phyloP scores from a whole-genome alignment of 92 coral and sea anemone species.

The Actinostola sp. region DNA sequence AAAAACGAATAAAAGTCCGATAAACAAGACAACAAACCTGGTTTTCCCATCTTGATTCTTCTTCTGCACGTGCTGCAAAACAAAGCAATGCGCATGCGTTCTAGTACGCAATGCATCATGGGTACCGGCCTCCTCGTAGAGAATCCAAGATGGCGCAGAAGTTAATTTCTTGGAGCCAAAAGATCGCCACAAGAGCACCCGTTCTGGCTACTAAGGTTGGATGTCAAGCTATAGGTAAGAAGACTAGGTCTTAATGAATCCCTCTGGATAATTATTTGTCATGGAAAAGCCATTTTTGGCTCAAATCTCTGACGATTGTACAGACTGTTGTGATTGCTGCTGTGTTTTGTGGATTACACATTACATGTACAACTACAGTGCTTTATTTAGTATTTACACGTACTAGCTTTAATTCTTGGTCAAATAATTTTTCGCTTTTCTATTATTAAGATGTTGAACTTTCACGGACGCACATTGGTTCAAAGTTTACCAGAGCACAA shows the following conservation, averaged over 20 bases:
- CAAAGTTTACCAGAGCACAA: too few species aligned
- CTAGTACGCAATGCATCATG: conserved; percentile 59
- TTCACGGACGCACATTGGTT: too few species aligned
- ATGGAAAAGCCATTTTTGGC: neutral
- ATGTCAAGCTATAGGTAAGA: conserved; percentile 85
- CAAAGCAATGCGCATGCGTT: conserved; percentile 67
- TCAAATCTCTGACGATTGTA: neutral
- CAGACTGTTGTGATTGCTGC: neutral
- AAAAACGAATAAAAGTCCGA: neutral
- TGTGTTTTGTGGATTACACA: neutral
- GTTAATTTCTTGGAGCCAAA: conserved; percentile 78
- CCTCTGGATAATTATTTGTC: neutral
- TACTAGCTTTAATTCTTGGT: too few species aligned
- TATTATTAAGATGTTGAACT: too few species aligned
- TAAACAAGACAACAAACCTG: conserved; percentile 58
- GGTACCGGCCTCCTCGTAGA: conserved; percentile 41
- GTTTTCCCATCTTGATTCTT: conserved; percentile 84
- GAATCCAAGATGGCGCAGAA: conserved; percentile 99
- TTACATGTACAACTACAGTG: too few species aligned
- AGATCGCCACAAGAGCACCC: conserved; percentile 68
- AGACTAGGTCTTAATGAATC: neutral
- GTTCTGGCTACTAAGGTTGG: conserved; percentile 83
- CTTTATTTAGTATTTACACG: too few species aligned
- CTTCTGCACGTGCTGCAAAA: conserved; percentile 72
- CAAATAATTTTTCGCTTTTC: too few species aligned